Conservation (phyloP, 2,113 vertebrate genomes). For the Myiozetetes cayanensis region DNA sequence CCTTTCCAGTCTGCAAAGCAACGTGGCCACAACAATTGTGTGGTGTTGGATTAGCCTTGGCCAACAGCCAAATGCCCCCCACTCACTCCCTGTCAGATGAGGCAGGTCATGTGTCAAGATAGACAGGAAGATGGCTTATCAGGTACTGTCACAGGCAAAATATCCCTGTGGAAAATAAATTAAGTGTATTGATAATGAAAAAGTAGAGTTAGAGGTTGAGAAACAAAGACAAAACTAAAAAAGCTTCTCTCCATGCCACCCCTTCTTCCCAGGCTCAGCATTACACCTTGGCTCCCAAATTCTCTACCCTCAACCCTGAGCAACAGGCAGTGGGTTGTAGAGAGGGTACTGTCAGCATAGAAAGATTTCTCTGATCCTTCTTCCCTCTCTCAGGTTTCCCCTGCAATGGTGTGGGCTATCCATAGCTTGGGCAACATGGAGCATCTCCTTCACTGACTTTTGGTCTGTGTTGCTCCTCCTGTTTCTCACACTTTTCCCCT, state of each 20-base stretch:
- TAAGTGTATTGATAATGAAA: not conserved
- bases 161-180: not conserved
- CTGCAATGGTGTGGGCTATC: rapidly evolving
- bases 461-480: not conserved
- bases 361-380: not conserved
- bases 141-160: not conserved
- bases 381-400: not conserved
- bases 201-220: not conserved
- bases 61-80: not conserved
- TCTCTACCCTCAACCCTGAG: not conserved
- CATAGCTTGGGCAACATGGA: not conserved
- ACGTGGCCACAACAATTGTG: rapidly evolving
- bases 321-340: not conserved
- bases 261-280: not conserved
- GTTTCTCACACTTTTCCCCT: not conserved
- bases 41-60: not conserved
- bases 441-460: not conserved
- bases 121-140: not conserved
- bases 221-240: not conserved
- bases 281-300: not conserved
- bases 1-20: not conserved
- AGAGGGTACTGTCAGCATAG: not conserved
- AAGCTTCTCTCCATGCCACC: rapidly evolving
- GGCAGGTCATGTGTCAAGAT: not conserved
- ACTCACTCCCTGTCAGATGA: rapidly evolving